These are phyloP conservation scores for Drepanosiphum platanoidis DNA, from an alignment of 2,888 invertebrate genomes.

Conservation along the genomic window DNA sequence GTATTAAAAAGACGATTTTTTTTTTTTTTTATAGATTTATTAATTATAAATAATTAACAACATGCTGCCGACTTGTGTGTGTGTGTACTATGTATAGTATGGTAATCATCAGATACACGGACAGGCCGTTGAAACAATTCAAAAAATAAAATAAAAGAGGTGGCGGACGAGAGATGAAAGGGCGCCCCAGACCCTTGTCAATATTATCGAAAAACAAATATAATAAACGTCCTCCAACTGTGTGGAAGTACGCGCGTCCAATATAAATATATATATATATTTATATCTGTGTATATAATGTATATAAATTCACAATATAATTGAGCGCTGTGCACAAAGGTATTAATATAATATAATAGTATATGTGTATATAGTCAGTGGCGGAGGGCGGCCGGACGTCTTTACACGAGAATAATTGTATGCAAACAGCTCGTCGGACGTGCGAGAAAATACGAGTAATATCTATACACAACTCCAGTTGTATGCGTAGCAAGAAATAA, in stretches of 20 bases:
- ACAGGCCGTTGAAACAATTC: background rate
- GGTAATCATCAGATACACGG: background rate
- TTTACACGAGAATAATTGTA: constrained; percentile 33
- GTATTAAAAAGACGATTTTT: too few relatives aligned
- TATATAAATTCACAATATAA: too few relatives aligned
- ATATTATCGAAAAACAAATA: constrained; percentile 22
- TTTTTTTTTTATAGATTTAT: too few relatives aligned
- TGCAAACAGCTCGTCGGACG: constrained; percentile 30
- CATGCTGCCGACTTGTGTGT: background rate
- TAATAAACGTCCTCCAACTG: background rate
- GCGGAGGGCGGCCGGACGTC: background rate
- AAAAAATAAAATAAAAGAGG: background rate
- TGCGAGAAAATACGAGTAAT: background rate
- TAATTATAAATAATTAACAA: background rate
- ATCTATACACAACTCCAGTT: background rate
- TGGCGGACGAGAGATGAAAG: background rate
- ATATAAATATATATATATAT: background rate
- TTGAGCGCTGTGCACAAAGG: too few relatives aligned
- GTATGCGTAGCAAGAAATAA: background rate
- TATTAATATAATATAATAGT: background rate
- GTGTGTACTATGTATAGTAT: background rate
- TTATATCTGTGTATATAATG: background rate
- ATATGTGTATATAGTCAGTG: background rate
- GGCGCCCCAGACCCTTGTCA: background rate
- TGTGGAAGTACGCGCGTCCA: background rate